A percentile compares a stretch with the other conserved stretches of the same genome.
phyloP scores from a whole-genome alignment of 35 echinoderm and acorn worm species.

The Apostichopus californicus region DNA sequence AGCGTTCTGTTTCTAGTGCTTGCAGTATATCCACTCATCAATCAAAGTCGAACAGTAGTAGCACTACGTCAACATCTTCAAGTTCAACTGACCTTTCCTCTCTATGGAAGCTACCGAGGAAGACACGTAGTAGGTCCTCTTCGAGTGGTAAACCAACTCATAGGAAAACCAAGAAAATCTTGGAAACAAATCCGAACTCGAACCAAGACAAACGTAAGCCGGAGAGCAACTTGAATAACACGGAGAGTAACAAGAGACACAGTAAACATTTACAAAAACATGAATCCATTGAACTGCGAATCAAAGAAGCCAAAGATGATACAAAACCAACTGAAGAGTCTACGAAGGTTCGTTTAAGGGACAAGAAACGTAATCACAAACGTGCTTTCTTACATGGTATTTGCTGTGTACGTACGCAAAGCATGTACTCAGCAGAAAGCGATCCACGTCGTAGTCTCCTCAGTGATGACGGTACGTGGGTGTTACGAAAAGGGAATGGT shows the following conservation, averaged over 20 bases:
- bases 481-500: conserved; percentile 39
- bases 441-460: conserved; percentile 36
- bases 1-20: conserved; percentile 15
- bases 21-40: neutral
- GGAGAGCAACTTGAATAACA: conserved; percentile 7
- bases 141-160: conserved; percentile 44
- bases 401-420: conserved; percentile 48
- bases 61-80: conserved; percentile 17
- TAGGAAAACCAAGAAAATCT: neutral
- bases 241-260: conserved; percentile 1
- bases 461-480: conserved; percentile 33
- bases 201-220: neutral
- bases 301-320: neutral
- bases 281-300: neutral
- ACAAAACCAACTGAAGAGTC: neutral
- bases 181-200: neutral
- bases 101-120: conserved; percentile 49
- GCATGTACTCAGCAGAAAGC: conserved; percentile 44
- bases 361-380: conserved; percentile 37
- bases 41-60: conserved; percentile 12
- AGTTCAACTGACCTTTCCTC: conserved; percentile 51
- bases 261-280: neutral
- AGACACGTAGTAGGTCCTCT: neutral
- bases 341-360: conserved; percentile 14
- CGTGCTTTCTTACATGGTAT: conserved; percentile 41